Evolutionary conservation across 2,888 invertebrate genomes (phyloP), one percentile per base, ranked within the genome.

Genomic region (Polydrusus pterygomalis): DNA sequence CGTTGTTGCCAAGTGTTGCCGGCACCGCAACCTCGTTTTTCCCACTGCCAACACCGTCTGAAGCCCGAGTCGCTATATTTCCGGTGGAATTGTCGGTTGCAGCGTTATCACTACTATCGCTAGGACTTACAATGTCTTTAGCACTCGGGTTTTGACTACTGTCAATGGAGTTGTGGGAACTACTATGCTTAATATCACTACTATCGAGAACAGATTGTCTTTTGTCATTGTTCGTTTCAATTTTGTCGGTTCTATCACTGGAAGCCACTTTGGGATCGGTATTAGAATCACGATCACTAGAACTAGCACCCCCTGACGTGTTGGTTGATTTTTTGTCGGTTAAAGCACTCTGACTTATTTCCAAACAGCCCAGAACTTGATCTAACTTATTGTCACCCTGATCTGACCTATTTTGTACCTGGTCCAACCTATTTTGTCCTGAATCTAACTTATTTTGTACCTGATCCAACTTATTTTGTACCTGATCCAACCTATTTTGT

Each of bases 111-210:
- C 30, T 15, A 5, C 20, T 56, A 34, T 7, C 20, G 56, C 15
- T 15, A 15, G 34, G 25, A 25, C 25, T 56, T 56, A 34, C 30
- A 34, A 13, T 34, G 56, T 34, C 15, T 15, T 34, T n/a, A 56
- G 34, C 56, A 25, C 25, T 25, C 25, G 25, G 5, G 25, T 25
- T 15, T 20, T 8, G 13, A 34, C 11, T 1, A 3, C 1, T 25
- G n/a, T 60, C 58, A 38, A 10, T 15, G 17, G 58, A 38, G 11
- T 6, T 60, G 34, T 18, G 38, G 17, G 38, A 38, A 60, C 11
- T 60, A 38, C 58, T 60, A 60, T 11, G 1, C 17, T 60, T 60
- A 60, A 60, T 60, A 60, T 60, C 58, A 60, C 58, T 60, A 56
- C 34, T 56, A 34, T 56, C 34, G 15, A 56, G 7, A 34, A 6